These are phyloP conservation scores for Pachycephala philippinensis DNA, from an alignment of 2,113 vertebrate genomes.

Conservation along the genomic window DNA sequence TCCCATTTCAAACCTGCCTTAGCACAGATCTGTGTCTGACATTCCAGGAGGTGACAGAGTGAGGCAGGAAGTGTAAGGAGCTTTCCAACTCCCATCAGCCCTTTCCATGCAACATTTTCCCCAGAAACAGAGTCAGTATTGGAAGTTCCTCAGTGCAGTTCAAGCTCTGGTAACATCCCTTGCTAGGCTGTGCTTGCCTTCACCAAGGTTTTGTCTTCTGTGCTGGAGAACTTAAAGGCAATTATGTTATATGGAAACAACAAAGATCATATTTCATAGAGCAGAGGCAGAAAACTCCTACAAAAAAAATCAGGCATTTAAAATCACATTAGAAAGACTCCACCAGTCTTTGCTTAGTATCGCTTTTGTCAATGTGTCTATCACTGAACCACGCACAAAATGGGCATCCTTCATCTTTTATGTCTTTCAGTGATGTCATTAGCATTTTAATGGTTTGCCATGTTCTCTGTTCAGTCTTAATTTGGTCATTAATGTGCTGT, in stretches of 20 bases:
- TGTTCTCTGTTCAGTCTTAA: background rate
- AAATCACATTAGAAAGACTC: background rate
- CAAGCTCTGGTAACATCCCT: rapidly evolving
- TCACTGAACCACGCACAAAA: background rate
- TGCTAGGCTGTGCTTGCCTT: background rate
- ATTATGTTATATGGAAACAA: background rate
- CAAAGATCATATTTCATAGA: background rate
- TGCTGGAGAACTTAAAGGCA: background rate
- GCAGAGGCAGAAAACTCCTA: background rate
- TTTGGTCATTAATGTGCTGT: background rate
- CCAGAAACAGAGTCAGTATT: background rate
- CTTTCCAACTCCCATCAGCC: background rate
- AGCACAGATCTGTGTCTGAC: background rate
- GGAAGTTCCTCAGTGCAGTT: background rate
- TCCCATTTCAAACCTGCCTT: background rate
- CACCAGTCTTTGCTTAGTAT: background rate
- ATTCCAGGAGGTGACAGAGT: background rate
- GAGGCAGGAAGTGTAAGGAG: background rate
- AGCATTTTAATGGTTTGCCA: background rate
- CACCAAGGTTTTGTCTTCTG: background rate
- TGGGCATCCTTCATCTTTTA: background rate
- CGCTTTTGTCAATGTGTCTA: background rate
- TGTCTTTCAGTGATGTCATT: background rate
- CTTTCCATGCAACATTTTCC: background rate
- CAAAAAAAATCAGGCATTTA: background rate